phyloP scores from a whole-genome alignment of 2,888 invertebrate genomes.

The Lasioglossum morio region DNA sequence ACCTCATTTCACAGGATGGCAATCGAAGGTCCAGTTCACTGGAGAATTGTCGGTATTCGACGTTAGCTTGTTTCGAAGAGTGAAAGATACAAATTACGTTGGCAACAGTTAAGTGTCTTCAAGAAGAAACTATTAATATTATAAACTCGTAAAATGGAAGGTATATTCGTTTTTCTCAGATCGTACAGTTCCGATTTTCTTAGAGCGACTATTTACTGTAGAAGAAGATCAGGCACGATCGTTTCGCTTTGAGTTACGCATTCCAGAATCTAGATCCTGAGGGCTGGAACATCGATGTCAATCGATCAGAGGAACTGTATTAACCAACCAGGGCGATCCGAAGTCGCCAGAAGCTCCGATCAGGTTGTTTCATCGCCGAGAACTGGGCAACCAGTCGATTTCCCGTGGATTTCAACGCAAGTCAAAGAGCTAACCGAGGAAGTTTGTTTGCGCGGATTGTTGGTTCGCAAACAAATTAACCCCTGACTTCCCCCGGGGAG shows the following conservation, averaged over 20 bases:
- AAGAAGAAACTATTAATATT: too few species aligned
- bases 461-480: slow-evolving; percentile 20
- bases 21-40: background rate
- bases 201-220: background rate
- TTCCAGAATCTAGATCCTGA: background rate
- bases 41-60: too few species aligned
- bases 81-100: too few species aligned
- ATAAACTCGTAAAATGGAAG: too few species aligned
- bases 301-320: background rate
- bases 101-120: too few species aligned
- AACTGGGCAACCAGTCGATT: slow-evolving; percentile 8
- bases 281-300: background rate
- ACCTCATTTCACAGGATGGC: background rate
- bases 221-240: too few species aligned
- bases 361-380: background rate
- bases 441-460: slow-evolving; percentile 3
- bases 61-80: too few species aligned
- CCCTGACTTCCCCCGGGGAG: background rate
- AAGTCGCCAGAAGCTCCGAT: background rate
- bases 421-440: background rate
- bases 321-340: background rate
- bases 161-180: too few species aligned
- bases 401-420: background rate
- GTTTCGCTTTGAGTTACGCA: background rate
- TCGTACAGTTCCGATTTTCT: too few species aligned